Evolutionary conservation across 2,113 vertebrate genomes (phyloP).

Genomic region (Osmerus mordax): DNA sequence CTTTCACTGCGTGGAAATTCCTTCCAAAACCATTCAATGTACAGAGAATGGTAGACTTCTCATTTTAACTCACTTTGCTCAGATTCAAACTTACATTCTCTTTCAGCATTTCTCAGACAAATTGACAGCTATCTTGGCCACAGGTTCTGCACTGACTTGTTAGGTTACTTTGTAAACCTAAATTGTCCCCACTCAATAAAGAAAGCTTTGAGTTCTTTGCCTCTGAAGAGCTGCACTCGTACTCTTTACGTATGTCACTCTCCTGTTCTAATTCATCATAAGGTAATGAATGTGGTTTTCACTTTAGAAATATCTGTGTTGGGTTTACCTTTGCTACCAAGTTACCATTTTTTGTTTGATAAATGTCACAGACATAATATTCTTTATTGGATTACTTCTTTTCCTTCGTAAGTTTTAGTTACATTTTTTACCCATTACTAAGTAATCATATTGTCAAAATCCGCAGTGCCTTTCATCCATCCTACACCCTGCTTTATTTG

Average conservation of each 20-base stretch:
- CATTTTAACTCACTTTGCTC: no score
- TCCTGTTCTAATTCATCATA: background rate
- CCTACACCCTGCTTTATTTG: conserved; percentile 62
- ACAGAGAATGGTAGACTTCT: no score
- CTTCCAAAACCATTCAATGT: background rate
- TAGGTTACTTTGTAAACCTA: conserved; percentile 54
- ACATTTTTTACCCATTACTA: conserved; percentile 68
- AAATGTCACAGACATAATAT: background rate
- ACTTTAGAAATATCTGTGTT: background rate
- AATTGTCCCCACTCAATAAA: conserved; percentile 49
- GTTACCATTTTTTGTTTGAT: conserved; percentile 33
- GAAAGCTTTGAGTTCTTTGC: conserved; percentile 43
- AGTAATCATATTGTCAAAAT: conserved; percentile 72
- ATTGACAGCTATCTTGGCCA: conserved; percentile 17
- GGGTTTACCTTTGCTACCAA: conserved; percentile 56
- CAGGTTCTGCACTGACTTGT: conserved; percentile 42
- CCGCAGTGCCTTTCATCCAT: conserved; percentile 66
- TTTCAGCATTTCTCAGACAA: no score
- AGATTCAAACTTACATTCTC: no score
- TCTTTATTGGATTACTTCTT: conserved; percentile 55
- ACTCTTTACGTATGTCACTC: conserved; percentile 20
- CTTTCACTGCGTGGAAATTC: background rate
- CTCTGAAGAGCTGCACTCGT: conserved; percentile 13
- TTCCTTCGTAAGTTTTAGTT: conserved; percentile 40
- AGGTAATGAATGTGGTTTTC: no score